These are phyloP conservation scores for Drosophila bocki DNA, from an alignment of 1,140 invertebrate genomes.

Conservation along the genomic window DNA sequence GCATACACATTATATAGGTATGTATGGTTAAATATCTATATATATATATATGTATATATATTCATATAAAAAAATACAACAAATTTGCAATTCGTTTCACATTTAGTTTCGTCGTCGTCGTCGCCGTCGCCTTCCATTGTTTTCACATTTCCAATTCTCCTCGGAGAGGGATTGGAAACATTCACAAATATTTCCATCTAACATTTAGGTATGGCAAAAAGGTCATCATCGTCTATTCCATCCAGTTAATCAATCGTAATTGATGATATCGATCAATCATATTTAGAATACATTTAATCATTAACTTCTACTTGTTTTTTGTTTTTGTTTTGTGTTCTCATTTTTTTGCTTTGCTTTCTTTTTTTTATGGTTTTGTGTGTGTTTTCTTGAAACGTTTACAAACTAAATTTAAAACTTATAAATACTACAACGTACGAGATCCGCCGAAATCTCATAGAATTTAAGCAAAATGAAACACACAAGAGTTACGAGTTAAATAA, in stretches of 20 bases:
- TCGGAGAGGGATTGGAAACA: slow-evolving; percentile 21
- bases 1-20: slow-evolving; percentile 50
- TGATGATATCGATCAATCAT: slow-evolving; percentile 51
- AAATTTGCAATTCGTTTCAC: slow-evolving; percentile 79
- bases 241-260: slow-evolving; percentile 31
- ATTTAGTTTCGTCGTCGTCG: slow-evolving; percentile 39
- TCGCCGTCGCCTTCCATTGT: slow-evolving; percentile 39
- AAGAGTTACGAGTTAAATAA: slow-evolving; percentile 73
- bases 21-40: slow-evolving; percentile 54
- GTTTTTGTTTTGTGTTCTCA: slow-evolving; percentile 36
- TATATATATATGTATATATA: slow-evolving; percentile 45
- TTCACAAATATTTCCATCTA: slow-evolving; percentile 59
- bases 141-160: slow-evolving; percentile 47
- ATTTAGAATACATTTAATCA: slow-evolving; percentile 60
- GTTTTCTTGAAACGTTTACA: slow-evolving; percentile 62
- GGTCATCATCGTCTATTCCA: slow-evolving; percentile 38
- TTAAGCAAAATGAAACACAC: slow-evolving; percentile 62
- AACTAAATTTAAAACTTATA: slow-evolving; percentile 80
- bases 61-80: slow-evolving; percentile 80
- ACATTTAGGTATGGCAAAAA: slow-evolving; percentile 77
- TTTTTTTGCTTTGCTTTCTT: slow-evolving; percentile 30
- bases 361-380: slow-evolving; percentile 40
- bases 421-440: slow-evolving; percentile 83
- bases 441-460: slow-evolving; percentile 81
- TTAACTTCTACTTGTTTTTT: slow-evolving; percentile 24